phyloP scores from a whole-genome alignment of 2,113 vertebrate genomes.

The Dendrocopos noguchii region DNA sequence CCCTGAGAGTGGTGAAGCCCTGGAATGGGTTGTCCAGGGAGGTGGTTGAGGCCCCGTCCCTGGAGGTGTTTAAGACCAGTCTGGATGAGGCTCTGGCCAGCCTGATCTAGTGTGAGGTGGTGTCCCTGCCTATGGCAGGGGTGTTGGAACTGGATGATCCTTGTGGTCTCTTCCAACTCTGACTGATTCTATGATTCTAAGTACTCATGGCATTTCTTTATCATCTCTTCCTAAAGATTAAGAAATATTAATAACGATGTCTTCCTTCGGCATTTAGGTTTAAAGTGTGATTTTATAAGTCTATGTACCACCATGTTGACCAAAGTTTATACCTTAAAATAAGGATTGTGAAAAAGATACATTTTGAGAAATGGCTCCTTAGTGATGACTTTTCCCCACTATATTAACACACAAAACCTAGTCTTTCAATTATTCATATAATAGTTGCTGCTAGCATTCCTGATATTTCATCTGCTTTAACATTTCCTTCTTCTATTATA shows the following conservation, averaged over 20 bases:
- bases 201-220: neutral
- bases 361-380: neutral
- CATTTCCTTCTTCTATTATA: neutral
- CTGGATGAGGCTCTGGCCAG: no score
- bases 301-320: neutral
- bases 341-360: neutral
- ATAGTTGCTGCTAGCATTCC: neutral
- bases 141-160: no score
- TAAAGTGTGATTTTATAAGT: neutral
- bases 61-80: no score
- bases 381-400: neutral
- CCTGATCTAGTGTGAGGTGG: no score
- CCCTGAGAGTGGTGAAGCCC: no score
- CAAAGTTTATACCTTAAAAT: neutral
- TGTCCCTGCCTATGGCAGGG: no score
- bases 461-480: neutral
- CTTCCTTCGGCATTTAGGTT: neutral
- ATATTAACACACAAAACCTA: neutral
- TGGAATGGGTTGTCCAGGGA: no score
- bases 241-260: neutral
- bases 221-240: neutral
- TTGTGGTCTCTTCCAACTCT: no score
- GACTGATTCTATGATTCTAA: no score
- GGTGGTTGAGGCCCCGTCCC: no score
- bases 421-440: neutral